Evolutionary conservation across 2,113 vertebrate species (phyloP), one percentile per base, ranked within the genome.

Genomic region (Nothobranchius furzeri): DNA sequence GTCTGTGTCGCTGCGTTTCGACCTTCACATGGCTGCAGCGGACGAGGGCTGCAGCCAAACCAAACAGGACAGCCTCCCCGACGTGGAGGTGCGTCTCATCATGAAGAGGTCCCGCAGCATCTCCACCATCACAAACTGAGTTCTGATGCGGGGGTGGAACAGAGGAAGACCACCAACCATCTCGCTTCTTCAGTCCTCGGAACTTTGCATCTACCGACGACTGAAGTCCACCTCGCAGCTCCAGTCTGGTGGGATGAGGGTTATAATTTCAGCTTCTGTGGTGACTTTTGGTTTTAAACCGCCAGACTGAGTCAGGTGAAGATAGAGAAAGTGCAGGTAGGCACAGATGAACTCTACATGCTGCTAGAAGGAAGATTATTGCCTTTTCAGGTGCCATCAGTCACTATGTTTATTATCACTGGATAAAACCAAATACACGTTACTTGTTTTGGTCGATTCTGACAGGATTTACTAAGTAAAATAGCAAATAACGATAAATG

Each of bases 41-140:
- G 95, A 97, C 1, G 96, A 98, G 20, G 95, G 94, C 0, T 94
- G 95, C 12, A 85, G 91, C 61, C 94, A 93, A 79, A 93, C 89
- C 0, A 93, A 89, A 68, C 92, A 93, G 84, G 95, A 95, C 87
- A 89, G 91, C 71, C 92, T 96, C 37, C 96, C 96, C 0, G 95
- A 98, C 58, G 95, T 99, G 20, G 97, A 99, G 86, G 95, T 99
- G 79, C 92, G 96, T 80, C 94, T 99, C 67, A 93, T 98, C 72
- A 98, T 99, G 98, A 94, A 94, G 88, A 89, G 96, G 48, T 98
- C 96, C 0, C 94, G 96, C 84, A 98, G 98, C 74, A 98, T 98
- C 70, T 93, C 97, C 0, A 89, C 95, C 14, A 96, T 98, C 90
- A 93, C 95, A 35, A 93, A 60, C 69, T 92, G 83, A 91, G 48